Percentiles rank a stretch among this genome's conserved stretches.
Evolutionary conservation across 2,113 vertebrate species (phyloP).

Genomic region (Amphiprion ocellaris): DNA sequence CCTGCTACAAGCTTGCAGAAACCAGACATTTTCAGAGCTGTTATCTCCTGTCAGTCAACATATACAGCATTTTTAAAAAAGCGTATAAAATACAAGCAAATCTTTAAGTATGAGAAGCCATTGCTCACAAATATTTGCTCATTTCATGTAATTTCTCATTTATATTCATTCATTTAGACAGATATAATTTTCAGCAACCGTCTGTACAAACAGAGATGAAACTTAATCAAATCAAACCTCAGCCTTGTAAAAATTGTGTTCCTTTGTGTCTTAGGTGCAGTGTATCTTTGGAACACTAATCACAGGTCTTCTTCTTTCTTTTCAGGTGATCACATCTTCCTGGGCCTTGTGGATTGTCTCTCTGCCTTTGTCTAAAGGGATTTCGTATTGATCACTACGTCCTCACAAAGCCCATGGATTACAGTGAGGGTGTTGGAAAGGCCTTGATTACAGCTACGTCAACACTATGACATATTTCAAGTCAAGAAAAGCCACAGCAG

Average conservation of each 20-base stretch:
- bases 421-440: slow-evolving; percentile 36
- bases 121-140: too few relatives aligned
- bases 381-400: slow-evolving; percentile 47
- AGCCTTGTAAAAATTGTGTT: background rate
- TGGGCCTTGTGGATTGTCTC: slow-evolving; percentile 33
- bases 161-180: too few relatives aligned
- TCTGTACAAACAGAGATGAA: too few relatives aligned
- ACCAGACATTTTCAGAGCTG: too few relatives aligned
- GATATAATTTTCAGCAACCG: too few relatives aligned
- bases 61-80: too few relatives aligned
- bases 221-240: background rate
- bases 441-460: slow-evolving; percentile 50
- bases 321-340: slow-evolving; percentile 66
- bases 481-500: slow-evolving; percentile 30
- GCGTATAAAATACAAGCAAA: too few relatives aligned
- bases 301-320: slow-evolving; percentile 43
- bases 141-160: too few relatives aligned
- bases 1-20: too few relatives aligned
- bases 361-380: slow-evolving; percentile 26
- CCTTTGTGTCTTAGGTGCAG: background rate
- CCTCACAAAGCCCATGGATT: slow-evolving; percentile 67
- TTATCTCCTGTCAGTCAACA: too few relatives aligned
- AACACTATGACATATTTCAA: slow-evolving; percentile 34
- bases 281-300: slow-evolving; percentile 22
- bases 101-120: too few relatives aligned